Evolutionary conservation across 2,113 vertebrate species (phyloP).

Genomic region (Edolisoma coerulescens): DNA sequence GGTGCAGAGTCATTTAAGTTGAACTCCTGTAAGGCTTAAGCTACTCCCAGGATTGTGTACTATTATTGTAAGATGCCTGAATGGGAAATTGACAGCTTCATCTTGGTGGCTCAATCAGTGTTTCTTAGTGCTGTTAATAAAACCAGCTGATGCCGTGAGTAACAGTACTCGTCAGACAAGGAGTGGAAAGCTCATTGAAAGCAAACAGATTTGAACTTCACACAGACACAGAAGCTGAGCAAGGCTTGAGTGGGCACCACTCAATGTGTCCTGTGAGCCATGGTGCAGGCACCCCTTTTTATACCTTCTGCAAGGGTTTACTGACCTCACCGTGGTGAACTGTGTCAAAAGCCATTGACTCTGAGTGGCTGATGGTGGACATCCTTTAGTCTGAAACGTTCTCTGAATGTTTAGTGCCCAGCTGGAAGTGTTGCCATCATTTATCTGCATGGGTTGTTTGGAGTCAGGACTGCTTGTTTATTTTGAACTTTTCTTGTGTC

Average conservation of each 20-base stretch:
- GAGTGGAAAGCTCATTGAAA: neutral
- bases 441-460: accelerated
- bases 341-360: neutral
- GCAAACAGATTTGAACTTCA: neutral
- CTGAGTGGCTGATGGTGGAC: neutral
- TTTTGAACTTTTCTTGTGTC: neutral
- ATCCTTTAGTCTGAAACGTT: neutral
- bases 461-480: neutral
- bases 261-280: accelerated
- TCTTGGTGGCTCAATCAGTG: neutral
- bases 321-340: neutral
- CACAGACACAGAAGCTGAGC: neutral
- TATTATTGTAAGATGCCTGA: neutral
- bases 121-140: neutral
- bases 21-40: neutral
- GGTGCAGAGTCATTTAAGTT: neutral
- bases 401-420: neutral
- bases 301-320: neutral
- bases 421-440: neutral
- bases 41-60: neutral
- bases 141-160: neutral
- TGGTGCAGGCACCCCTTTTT: neutral
- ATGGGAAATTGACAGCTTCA: neutral
- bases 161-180: neutral
- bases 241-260: neutral